phyloP scores from a whole-genome alignment of 2,888 invertebrate species.

The Meiosimyza platycephala region DNA sequence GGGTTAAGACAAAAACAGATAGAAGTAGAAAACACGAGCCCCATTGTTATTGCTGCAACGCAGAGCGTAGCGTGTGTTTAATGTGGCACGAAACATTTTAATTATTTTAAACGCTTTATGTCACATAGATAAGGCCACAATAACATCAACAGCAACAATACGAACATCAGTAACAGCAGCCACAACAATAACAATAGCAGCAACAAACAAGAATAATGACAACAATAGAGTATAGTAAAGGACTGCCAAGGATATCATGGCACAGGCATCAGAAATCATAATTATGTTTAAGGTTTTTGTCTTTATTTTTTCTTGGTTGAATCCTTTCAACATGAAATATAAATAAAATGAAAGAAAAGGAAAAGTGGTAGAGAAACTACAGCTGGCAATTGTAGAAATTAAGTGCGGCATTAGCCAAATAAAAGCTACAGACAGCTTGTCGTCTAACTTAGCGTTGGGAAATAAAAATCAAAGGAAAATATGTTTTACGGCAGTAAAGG shows the following conservation, averaged over 20 bases:
- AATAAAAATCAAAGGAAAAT: constrained; percentile 52
- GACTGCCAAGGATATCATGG: constrained; percentile 30
- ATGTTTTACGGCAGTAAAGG: background rate
- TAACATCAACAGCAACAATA: constrained; percentile 16
- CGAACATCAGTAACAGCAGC: constrained; percentile 2
- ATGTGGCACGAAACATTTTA: constrained; percentile 63
- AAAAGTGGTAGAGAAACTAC: background rate
- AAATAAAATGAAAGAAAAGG: background rate
- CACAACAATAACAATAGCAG: background rate
- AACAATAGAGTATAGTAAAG: background rate
- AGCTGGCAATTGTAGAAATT: constrained; percentile 28
- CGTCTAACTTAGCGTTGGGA: constrained; percentile 36
- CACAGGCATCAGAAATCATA: constrained; percentile 37
- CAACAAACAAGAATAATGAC: constrained; percentile 8
- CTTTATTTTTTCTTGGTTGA: background rate
- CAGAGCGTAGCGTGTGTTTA: constrained; percentile 50
- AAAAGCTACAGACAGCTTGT: background rate
- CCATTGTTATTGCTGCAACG: constrained; percentile 15
- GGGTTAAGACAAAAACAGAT: background rate
- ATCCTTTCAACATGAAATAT: too few relatives aligned
- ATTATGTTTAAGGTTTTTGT: constrained; percentile 22
- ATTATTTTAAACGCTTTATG: constrained; percentile 64
- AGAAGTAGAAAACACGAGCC: background rate
- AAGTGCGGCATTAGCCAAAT: background rate
- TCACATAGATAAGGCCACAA: constrained; percentile 46